phyloP scores from a whole-genome alignment of 2,888 invertebrate species.

The Neelides folsomi region DNA sequence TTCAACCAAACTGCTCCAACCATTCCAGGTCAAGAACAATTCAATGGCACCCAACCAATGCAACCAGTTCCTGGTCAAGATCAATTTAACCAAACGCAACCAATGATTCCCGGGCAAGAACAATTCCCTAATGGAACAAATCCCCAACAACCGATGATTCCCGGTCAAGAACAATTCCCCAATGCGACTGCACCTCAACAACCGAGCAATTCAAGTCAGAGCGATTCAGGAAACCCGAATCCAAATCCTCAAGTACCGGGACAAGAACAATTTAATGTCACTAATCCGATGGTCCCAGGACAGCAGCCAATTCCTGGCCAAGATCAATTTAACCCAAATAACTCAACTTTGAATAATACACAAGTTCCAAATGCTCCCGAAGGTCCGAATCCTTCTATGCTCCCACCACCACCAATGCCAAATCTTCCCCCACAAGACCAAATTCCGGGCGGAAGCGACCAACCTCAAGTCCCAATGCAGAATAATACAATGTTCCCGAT shows the following conservation, averaged over 20 bases:
- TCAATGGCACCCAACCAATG: no score
- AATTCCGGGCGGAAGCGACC: conserved; percentile 3
- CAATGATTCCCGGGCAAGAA: not conserved
- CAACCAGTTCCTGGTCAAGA: conserved; percentile 3
- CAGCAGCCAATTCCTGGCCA: conserved; percentile 1
- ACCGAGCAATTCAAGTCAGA: not conserved
- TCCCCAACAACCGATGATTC: conserved; percentile 10
- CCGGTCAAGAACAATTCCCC: not conserved
- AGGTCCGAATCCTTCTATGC: not conserved
- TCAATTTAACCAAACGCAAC: conserved; percentile 3
- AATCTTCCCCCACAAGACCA: not conserved
- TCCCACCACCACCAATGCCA: conserved; percentile 1
- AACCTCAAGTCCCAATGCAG: not conserved
- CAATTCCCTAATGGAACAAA: conserved; percentile 7
- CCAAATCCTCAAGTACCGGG: not conserved
- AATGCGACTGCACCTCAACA: no score
- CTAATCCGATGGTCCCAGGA: not conserved
- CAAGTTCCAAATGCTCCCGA: conserved; percentile 3
- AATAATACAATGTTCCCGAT: not conserved
- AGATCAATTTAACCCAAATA: not conserved
- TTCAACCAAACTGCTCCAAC: not conserved
- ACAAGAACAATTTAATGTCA: not conserved
- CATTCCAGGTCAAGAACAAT: no score
- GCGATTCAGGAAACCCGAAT: no score
- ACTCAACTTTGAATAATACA: not conserved